phyloP scores from a whole-genome alignment of 2,797 vertebrate genomes.

The Cynodonichthys magdalenae region DNA sequence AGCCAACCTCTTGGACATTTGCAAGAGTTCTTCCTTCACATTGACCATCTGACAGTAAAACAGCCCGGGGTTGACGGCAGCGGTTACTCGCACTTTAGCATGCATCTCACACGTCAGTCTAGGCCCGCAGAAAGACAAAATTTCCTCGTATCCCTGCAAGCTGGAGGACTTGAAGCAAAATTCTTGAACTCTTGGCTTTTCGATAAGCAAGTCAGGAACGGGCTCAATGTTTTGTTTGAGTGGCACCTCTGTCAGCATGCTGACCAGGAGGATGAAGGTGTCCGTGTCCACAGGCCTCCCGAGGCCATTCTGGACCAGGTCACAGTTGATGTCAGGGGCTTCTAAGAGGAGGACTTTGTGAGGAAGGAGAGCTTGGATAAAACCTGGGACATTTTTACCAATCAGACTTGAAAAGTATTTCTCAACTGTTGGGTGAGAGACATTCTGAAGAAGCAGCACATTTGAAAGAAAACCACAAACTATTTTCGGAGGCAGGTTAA shows the following conservation, averaged over 20 bases:
- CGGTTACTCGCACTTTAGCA: conserved; percentile 82
- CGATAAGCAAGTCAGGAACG: conserved; percentile 80
- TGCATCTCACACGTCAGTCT: conserved; percentile 77
- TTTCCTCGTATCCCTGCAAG: conserved; percentile 70
- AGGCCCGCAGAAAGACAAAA: conserved; percentile 79
- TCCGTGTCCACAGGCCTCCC: conserved; percentile 86
- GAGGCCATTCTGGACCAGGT: conserved; percentile 81
- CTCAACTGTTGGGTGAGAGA: conserved; percentile 76
- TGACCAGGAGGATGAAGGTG: conserved; percentile 88
- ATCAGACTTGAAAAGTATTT: conserved; percentile 86
- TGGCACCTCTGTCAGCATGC: conserved; percentile 80
- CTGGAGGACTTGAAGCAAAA: conserved; percentile 59
- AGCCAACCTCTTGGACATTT: conserved; percentile 81
- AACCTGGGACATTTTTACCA: conserved; percentile 82
- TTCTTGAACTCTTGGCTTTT: conserved; percentile 68
- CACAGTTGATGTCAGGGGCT: conserved; percentile 82
- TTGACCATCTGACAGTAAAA: conserved; percentile 89
- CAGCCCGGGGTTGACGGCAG: conserved; percentile 80
- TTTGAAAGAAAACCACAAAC: conserved; percentile 89
- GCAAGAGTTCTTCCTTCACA: conserved; percentile 78
- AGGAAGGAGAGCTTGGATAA: conserved; percentile 82
- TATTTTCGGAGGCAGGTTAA: conserved; percentile 88
- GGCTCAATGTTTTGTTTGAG: conserved; percentile 71
- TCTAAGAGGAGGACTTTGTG: conserved; percentile 87
- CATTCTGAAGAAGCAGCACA: conserved; percentile 83